Base-by-base conservation (phyloP, 1,140 invertebrate genomes). In the Drosophila biarmipes region DNA sequence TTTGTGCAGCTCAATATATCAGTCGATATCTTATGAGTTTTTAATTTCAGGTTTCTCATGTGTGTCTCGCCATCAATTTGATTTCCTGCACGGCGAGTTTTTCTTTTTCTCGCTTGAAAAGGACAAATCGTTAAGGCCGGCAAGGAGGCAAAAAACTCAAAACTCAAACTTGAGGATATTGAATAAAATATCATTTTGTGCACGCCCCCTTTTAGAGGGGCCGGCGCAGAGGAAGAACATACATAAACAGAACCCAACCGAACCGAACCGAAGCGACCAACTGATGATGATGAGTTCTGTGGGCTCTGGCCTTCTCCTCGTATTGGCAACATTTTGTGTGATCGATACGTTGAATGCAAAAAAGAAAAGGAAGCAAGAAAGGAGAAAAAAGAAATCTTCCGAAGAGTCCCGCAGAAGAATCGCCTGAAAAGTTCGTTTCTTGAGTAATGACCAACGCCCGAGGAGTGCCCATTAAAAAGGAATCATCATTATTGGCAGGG, bases 11-110 rank as follows among this genome's bases (percentile, higher is more conserved):
- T 91, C 90, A 91, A 91, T 91, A 91, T 91, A 86, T 91, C 90
- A 91, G 90, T 91, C 90, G 90, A 91, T 91, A 91, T 91, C 90
- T 91, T 91, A 91, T 91, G 90, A 91, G 90, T 91, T 91, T 91
- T 91, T 91, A 91, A 91, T 91, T 91, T 91, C 89, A 91, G 90
- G 87, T 90, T 87, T 76, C 48, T 64, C 56, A 59, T 27, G 10
- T 48, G 37, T 56, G 45, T 53, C 54, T 75, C 42, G 52, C 74
- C 89, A 91, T 91, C 90, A 91, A 91, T 91, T 78, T 90, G 90
- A 90, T 90, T 90, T 87, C 84, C 78, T 80, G 61, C 58, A 56
- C 53, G 40, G 29, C 38, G 62, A 76, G 72, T 80, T 87, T 87
- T 90, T 77, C 82, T 69, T 69, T 58, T 49, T 48, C 67, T 52